These are phyloP conservation scores for Aegotheles bennettii DNA, from an alignment of 2,113 vertebrate genomes.

Conservation along the genomic window DNA sequence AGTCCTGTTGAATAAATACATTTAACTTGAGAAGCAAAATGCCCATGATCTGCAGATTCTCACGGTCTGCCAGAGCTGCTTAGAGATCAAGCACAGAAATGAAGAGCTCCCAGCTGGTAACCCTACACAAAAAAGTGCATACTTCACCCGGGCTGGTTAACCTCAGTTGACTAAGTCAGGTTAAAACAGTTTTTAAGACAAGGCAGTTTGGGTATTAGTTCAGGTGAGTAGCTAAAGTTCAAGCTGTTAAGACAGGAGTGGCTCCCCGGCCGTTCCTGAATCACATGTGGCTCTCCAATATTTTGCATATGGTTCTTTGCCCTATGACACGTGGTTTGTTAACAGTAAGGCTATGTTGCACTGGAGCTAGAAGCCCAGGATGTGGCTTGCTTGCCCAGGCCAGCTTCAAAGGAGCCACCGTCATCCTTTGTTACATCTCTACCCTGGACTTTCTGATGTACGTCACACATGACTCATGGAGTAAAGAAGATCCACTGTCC, in stretches of 20 bases:
- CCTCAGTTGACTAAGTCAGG: neutral
- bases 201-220: neutral
- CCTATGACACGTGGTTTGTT: neutral
- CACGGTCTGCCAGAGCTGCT: neutral
- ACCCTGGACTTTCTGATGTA: neutral
- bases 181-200: neutral
- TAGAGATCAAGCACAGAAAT: neutral
- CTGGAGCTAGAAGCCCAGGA: neutral
- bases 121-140: neutral
- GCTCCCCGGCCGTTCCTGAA: neutral
- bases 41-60: neutral
- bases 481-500: neutral
- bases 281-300: neutral
- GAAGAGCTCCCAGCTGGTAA: neutral
- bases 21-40: neutral
- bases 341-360: neutral
- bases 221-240: neutral
- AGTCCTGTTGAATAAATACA: neutral
- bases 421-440: neutral
- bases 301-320: neutral
- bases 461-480: accelerated
- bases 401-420: neutral
- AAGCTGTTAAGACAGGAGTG: neutral
- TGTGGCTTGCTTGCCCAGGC: neutral
- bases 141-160: neutral